Conservation (phyloP, 2,797 vertebrate genomes). For the Chiloscyllium punctatum region DNA sequence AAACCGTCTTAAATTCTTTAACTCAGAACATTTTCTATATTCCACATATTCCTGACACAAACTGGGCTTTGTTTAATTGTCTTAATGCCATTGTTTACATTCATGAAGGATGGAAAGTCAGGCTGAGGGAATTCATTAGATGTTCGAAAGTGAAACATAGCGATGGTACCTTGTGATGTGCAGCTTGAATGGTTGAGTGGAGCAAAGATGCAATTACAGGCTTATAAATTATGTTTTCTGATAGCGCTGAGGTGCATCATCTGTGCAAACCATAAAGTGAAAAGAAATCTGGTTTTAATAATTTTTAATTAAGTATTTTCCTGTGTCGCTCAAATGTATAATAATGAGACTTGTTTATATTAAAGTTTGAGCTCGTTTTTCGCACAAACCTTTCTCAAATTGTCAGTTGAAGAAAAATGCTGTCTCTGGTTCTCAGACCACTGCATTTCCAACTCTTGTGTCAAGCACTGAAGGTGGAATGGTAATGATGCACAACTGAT, state of each 20-base stretch:
- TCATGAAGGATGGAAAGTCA: not conserved
- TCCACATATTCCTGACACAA: not conserved
- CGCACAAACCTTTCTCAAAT: not conserved
- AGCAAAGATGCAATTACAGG: not conserved
- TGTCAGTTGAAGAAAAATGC: not conserved
- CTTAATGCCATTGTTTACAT: not conserved
- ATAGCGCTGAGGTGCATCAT: not conserved
- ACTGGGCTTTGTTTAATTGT: not conserved
- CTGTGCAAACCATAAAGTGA: not conserved
- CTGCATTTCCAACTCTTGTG: not conserved
- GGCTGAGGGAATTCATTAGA: not conserved
- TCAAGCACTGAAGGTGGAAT: not conserved
- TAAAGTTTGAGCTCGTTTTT: not conserved
- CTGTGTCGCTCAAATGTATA: not conserved
- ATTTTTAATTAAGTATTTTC: not conserved
- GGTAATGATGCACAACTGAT: not conserved
- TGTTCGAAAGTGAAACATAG: not conserved
- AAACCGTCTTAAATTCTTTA: not conserved
- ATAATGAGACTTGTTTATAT: not conserved
- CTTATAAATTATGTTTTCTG: not conserved
- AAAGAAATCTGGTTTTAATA: not conserved
- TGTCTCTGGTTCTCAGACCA: not conserved
- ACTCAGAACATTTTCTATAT: not conserved
- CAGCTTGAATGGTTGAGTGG: not conserved
- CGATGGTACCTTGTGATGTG: not conserved